Percentiles rank a stretch among this genome's conserved stretches.
Conservation (phyloP, 2,888 invertebrate species). For the Lasioglossum leucozonium region DNA sequence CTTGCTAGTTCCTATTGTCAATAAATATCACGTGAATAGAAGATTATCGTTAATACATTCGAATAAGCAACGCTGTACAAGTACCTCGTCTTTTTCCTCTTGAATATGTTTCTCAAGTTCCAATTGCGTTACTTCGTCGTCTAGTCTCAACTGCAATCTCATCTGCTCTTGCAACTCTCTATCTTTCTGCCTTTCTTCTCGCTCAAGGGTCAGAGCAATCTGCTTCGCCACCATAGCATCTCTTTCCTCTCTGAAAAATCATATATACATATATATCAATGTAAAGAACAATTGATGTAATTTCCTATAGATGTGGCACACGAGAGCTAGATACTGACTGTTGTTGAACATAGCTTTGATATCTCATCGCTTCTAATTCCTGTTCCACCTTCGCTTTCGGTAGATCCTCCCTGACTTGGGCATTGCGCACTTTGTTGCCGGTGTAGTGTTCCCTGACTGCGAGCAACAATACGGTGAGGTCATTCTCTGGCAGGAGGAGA, state of each 20-base stretch:
- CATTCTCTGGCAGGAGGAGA: background rate
- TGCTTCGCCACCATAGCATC: slow-evolving; percentile 89
- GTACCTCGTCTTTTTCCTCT: slow-evolving; percentile 90
- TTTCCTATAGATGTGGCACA: too few species aligned
- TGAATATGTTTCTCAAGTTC: slow-evolving; percentile 88
- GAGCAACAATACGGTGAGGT: slow-evolving; percentile 39
- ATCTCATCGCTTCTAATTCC: slow-evolving; percentile 87
- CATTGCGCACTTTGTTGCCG: slow-evolving; percentile 91
- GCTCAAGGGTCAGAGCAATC: slow-evolving; percentile 88
- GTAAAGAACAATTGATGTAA: background rate
- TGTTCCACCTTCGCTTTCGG: slow-evolving; percentile 91
- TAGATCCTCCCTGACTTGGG: slow-evolving; percentile 91
- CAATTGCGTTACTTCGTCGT: slow-evolving; percentile 80
- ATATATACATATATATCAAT: background rate
- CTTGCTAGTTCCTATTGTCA: slow-evolving; percentile 88
- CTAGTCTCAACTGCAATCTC: slow-evolving; percentile 81
- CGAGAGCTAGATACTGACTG: slow-evolving; percentile 85
- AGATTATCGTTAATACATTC: background rate
- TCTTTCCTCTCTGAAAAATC: slow-evolving; percentile 87
- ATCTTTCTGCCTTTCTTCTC: slow-evolving; percentile 86
- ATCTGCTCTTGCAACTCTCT: slow-evolving; percentile 85
- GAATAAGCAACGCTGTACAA: background rate
- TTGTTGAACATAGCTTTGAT: slow-evolving; percentile 87
- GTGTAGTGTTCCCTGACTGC: slow-evolving; percentile 91
- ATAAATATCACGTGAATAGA: slow-evolving; percentile 1